Base-by-base conservation (phyloP, 2,888 invertebrate genomes). In the Drosophila longiperda region DNA sequence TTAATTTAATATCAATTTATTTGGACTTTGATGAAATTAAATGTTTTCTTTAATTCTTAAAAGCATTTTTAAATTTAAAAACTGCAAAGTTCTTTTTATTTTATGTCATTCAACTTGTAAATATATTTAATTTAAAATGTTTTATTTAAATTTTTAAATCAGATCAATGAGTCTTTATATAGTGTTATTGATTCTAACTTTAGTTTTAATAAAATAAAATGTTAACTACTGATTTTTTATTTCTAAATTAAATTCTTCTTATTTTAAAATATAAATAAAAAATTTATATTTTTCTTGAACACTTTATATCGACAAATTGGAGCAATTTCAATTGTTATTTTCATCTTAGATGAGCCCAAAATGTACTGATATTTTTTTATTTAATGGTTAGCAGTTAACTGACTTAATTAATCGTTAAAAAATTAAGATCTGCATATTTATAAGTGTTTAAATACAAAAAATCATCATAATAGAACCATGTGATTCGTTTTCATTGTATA, bases 371-470 rank as follows among this genome's bases (percentile, higher is more conserved):
- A 59, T 23, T 38, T 49, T 49, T 32, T 7, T 29, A 29, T 32
- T 45, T 45, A 15, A 15, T 50, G 50, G n/a, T 17, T 29, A 11
- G 32, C 29, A 50, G 29, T 45, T 50, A n/a, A n/a, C 11, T 17
- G 49, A 17, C 2, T n/a, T 45, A 8, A n/a, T 50, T 29, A 50
- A n/a, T 50, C 29, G 29, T 32, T n/a, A 1, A 50, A 50, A 50
- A 50, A n/a, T 50, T 3, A 17, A 8, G 17, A 36, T 42, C 29
- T 38, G 26, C 40, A 34, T 40, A 32, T 26, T 40, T 58, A 53
- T 58, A 45, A 45, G 23, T 66, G 38, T 40, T 57, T 53, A 53
- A 59, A 48, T 20, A 49, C 45, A 38, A 52, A 57, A 64, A 23
- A 11, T 17, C 12, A 45, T 52, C 20, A 59, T 58, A 45, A 45